Evolutionary conservation across 2,113 vertebrate species (phyloP), one percentile per base, ranked within the genome.

Genomic region (Cacatua alba): DNA sequence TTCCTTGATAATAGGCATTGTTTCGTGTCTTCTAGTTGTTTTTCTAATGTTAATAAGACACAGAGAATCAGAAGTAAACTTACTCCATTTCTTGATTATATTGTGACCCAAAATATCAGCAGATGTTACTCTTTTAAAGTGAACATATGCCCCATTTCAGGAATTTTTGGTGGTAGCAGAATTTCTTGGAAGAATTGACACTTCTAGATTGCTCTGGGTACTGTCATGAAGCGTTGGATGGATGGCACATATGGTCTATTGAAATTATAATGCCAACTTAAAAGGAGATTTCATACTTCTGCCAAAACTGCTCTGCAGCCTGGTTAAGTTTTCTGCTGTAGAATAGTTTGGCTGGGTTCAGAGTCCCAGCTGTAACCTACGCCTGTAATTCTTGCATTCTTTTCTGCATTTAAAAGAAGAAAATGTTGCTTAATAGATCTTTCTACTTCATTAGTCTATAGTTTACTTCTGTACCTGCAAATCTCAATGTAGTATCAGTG

Each of bases 221-320:
- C 48, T 68, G 37, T 78, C 48, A 33, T 17, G 55, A 76, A 68
- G 71, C 24, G 6, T 63, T 1, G 46, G 55, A 85, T 80, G 70
- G 74, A 35, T 89, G 79, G 51, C 51, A 80, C 69, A 75, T 77
- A 51, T 15, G 4, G 33, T 86, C 49, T 76, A 29, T 57, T 79
- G 74, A 86, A 92, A 95, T 89, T 81, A 48, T 39, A 70, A 53
- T 90, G 76, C 68, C 57, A 96, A 14, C 7, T 70, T 95, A 67
- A 15, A 90, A 82, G 76, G 76, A 88, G 19, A 15, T 86, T 91
- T 79, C 64, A 74, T 76, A 75, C 29, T 69, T 92, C 44, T 91
- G 88, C 88, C 94, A 96, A 63, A 94, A 88, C 44, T 44, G 23
- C 77, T 94, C 35, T 86, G 53, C 43, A 94, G 53, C 28, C 53